Evolutionary conservation across 2,888 invertebrate genomes (phyloP).

Genomic region (Quadroppia sp.): DNA sequence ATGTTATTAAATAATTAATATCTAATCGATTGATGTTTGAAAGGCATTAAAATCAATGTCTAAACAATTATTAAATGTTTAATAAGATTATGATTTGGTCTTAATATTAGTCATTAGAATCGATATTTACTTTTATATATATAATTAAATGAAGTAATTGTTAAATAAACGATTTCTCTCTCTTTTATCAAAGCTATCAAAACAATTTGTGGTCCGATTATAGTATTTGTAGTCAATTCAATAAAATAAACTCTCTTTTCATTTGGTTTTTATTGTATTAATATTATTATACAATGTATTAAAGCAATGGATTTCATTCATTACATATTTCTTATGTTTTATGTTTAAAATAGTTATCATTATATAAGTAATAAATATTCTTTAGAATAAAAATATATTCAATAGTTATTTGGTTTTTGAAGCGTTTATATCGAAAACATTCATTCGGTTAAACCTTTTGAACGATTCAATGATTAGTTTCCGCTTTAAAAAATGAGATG

Average conservation of each 20-base stretch:
- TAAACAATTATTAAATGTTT: neutral
- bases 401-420: neutral
- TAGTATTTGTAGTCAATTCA: constrained; percentile 5
- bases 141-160: constrained; percentile 27
- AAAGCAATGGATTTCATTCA: no score
- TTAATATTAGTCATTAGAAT: constrained; percentile 26
- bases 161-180: constrained; percentile 10
- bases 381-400: no score
- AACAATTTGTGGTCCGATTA: constrained; percentile 17
- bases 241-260: neutral
- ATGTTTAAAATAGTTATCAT: no score
- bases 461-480: neutral
- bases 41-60: neutral
- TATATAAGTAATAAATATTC: no score
- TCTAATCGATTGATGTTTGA: constrained; percentile 2
- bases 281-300: no score
- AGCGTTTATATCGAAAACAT: neutral
- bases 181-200: neutral
- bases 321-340: no score
- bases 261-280: no score
- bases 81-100: neutral
- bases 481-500: neutral
- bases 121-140: constrained; percentile 21
- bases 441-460: neutral
- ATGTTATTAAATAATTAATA: no score